Conservation (phyloP, 2,888 invertebrate genomes). For the Nipponacmea schrenckii region DNA sequence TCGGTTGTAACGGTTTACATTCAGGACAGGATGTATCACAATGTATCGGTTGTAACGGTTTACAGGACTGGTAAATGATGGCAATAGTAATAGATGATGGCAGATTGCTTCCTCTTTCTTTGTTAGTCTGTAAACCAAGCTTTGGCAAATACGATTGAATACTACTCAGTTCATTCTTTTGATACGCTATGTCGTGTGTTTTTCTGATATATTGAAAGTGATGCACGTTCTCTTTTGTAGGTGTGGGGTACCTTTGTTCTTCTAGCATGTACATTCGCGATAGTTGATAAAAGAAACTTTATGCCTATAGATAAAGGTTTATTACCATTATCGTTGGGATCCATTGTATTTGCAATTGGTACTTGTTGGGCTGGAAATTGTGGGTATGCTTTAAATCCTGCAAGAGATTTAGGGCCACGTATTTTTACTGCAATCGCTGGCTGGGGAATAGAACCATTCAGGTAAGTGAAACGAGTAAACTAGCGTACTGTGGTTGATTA, state of each 20-base stretch:
- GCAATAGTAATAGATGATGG: too few relatives aligned
- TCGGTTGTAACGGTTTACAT: too few relatives aligned
- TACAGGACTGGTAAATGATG: too few relatives aligned
- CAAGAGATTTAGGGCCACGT: conserved; percentile 72
- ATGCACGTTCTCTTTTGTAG: conserved; percentile 52
- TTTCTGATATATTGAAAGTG: too few relatives aligned
- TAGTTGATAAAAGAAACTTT: conserved; percentile 68
- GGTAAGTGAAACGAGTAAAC: conserved; percentile 44
- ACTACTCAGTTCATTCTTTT: too few relatives aligned
- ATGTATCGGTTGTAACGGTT: too few relatives aligned
- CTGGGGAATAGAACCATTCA: conserved; percentile 68
- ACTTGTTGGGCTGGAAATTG: conserved; percentile 70
- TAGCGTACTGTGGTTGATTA: too few relatives aligned
- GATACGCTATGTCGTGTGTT: too few relatives aligned
- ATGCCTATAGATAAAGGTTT: conserved; percentile 56
- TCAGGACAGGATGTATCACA: too few relatives aligned
- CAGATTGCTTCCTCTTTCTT: too few relatives aligned
- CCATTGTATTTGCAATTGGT: conserved; percentile 68
- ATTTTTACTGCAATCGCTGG: conserved; percentile 70
- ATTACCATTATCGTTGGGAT: conserved; percentile 64
- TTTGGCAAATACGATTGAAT: too few relatives aligned
- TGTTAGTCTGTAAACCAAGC: too few relatives aligned
- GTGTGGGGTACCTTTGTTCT: conserved; percentile 68
- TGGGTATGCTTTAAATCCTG: conserved; percentile 72
- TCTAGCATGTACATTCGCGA: conserved; percentile 66